Evolutionary conservation across 2,113 vertebrate genomes (phyloP), one percentile per base, ranked within the genome.

Genomic region (Galemys pyrenaicus): DNA sequence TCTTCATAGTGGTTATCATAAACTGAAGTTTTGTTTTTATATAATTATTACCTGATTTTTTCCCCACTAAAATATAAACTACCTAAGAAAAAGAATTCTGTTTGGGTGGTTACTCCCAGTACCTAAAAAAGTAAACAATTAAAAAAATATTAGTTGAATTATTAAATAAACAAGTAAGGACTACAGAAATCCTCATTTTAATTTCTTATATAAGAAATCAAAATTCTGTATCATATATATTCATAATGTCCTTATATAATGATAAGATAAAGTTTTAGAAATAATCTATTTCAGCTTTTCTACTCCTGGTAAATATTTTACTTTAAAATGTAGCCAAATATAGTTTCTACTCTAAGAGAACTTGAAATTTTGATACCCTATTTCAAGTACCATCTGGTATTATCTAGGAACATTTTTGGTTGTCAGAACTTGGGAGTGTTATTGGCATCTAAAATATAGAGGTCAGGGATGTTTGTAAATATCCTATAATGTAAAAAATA

Each of bases 321-420:
- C 73, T 75, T 39, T 74, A 83, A 79, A 4, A 35, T 26, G 16
- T 7, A 89, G 65, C 39, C 64, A 84, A 84, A 41, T 70, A 93
- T 70, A 93, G 80, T 80, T 84, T 75, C 51, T 93, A 37, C 49
- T 91, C 16, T 58, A 67, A 79, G 11, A 88, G 41, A 56, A 56
- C 32, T 24, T 95, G 17, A 92, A 51, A 85, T 80, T 35, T 49
- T 24, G 20, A 6, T 22, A 56, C 20, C 19, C 54, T 56, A 56
- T 56, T 56, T 41, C 17, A 56, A 32, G 5, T 22, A 22, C 62
- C 16, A 92, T 32, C 10, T 62, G 39, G 32, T 3, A 39, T 32
- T 49, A 74, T 16, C 41, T 49, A 75, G 65, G 58, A 73, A 81
- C 28, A 67, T 44, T 89, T 56, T 24, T 35, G 19, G 49, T 49